Base-by-base conservation (phyloP, 1,140 invertebrate genomes). In the Vollenhovia emeryi region DNA sequence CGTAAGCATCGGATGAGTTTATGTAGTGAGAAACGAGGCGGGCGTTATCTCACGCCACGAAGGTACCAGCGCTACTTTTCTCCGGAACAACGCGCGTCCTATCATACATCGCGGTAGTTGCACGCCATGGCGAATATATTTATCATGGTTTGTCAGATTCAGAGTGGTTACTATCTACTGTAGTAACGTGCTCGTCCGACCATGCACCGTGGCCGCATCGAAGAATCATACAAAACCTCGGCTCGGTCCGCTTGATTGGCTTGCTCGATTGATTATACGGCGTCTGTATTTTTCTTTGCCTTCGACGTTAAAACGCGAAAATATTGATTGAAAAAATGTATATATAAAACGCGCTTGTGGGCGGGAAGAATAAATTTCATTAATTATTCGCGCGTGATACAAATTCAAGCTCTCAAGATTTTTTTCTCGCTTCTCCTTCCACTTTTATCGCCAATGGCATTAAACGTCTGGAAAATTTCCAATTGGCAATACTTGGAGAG, bases 1-100 rank as follows among this genome's bases (percentile, higher is more conserved):
- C 48, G 74, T 43, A 36, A 48, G 21, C 62, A 69, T 60, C 62
- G 48, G 69, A 90, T 82, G 85, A 86, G 86, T 92, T 92, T 92
- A 92, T 92, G 91, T 92, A 92, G 91, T 87, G 91, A 92, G 85
- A 92, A 92, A 92, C 89, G 91, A 92, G 91, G 48, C 62, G n/a
- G n/a, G 62, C 68, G 88, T 91, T 91, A 91, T 91, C 91, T 87
- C 80, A 21, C 15, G 57, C 48, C 57, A 33, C 69, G 83, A 64
- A 71, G 55, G 43, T 45, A 85, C 57, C 89, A 85, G 75, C 82
- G 50, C 60, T 85, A 62, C 43, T 86, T 89, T 73, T 76, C 64
- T 85, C 40, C 84, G 36, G 66, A 43, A 89, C 57, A 73, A 64
- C 86, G 87, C 89, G 76, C 59, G 68, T 86, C 78, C 87, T 82